phyloP scores from a whole-genome alignment of 2,113 vertebrate species.

The Actenoides lindsayi region DNA sequence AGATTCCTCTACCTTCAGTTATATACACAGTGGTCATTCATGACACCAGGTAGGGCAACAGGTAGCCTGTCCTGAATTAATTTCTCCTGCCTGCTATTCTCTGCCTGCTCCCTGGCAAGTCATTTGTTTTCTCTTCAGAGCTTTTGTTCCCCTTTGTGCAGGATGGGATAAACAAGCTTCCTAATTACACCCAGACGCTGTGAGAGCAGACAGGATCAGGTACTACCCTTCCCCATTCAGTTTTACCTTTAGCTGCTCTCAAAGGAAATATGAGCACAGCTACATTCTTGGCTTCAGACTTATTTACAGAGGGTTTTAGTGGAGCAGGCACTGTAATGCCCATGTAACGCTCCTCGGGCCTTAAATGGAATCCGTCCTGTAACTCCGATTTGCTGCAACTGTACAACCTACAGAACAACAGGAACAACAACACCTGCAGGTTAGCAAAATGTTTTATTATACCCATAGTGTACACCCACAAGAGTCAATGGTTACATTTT shows the following conservation, averaged over 20 bases:
- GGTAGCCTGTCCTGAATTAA: not conserved
- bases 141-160: not conserved
- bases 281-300: not conserved
- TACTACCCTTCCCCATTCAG: not conserved
- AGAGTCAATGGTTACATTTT: not conserved
- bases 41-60: not conserved
- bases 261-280: not conserved
- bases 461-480: not conserved
- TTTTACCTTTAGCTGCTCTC: not conserved
- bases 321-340: not conserved
- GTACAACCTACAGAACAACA: not conserved
- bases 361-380: not conserved
- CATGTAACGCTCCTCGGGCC: not conserved
- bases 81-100: not conserved
- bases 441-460: conserved; percentile 48
- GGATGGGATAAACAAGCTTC: not conserved
- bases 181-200: not conserved
- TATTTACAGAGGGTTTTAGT: not conserved
- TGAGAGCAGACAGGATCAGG: not conserved
- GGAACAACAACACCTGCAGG: not conserved
- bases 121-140: not conserved
- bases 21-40: not conserved
- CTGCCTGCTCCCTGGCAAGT: not conserved
- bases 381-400: not conserved
- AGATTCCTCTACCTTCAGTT: not conserved